A percentile compares a stretch with the other conserved stretches of the same genome.
Conservation (phyloP, 2,888 invertebrate genomes). For the Petrolisthes cinctipes region DNA sequence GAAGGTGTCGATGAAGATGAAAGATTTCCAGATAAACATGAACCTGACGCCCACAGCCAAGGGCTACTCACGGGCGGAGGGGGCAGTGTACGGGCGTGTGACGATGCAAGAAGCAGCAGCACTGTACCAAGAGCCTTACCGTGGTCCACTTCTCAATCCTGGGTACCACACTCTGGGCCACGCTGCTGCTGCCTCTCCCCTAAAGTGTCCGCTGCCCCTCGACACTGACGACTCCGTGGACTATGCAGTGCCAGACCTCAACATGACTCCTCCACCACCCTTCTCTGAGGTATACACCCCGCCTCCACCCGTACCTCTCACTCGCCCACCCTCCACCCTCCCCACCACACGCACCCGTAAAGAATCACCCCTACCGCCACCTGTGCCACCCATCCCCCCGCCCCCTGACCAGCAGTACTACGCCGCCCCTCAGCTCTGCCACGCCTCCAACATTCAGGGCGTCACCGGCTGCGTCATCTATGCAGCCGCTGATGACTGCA, state of each 20-base stretch:
- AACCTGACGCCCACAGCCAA: slow-evolving; percentile 51
- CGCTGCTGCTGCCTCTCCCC: slow-evolving; percentile 32
- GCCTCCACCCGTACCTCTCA: slow-evolving; percentile 55
- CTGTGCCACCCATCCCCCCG: slow-evolving; percentile 57
- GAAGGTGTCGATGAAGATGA: slow-evolving; percentile 65
- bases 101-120: slow-evolving; percentile 62
- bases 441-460: slow-evolving; percentile 58
- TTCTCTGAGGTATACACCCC: slow-evolving; percentile 54
- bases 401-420: slow-evolving; percentile 63
- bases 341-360: slow-evolving; percentile 38
- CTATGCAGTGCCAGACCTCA: slow-evolving; percentile 64
- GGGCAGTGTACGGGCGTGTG: slow-evolving; percentile 64
- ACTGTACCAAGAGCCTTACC: slow-evolving; percentile 61
- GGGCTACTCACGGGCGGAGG: slow-evolving; percentile 61
- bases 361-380: slow-evolving; percentile 45
- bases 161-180: slow-evolving; percentile 40
- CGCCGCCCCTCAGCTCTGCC: slow-evolving; percentile 55
- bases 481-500: slow-evolving; percentile 36
- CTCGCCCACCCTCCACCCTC: slow-evolving; percentile 57
- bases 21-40: slow-evolving; percentile 63
- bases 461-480: slow-evolving; percentile 64
- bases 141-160: slow-evolving; percentile 42
- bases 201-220: slow-evolving; percentile 40
- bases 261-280: slow-evolving; percentile 63
- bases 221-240: slow-evolving; percentile 63